Base-by-base conservation (phyloP, 2,113 vertebrate species). In the Tylochromis polylepis region DNA sequence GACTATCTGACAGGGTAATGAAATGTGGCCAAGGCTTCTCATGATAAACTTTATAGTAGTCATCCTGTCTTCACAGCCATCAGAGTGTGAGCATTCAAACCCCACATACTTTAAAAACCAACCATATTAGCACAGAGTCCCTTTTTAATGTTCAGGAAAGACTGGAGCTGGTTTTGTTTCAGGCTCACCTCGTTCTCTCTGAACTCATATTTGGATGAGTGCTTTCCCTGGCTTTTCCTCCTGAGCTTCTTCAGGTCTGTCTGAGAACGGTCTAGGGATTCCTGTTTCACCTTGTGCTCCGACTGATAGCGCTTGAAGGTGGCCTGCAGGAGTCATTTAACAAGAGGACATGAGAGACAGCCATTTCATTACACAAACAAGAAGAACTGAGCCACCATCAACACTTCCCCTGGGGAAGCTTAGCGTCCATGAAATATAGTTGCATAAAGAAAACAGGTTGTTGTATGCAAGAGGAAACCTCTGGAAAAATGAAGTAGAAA, bases 301-400 rank as follows among this genome's bases (percentile, higher is more conserved):
- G 96, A 96, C 94, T 99, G 98, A 92, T 99, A 99, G 86, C 97
- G 97, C 93, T 99, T 99, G 43, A 98, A 97, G 34, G 99, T 99
- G 78, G 98, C 99, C 99, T 99, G 91, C 14, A 92, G 93, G 12
- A 75, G 46, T 88, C 16, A 80, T 79, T 55, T 56, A 27, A 79
- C 46, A 34, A 22, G 29, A 5, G 79, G 6, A 49, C 15, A 36
- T 3, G 5, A 79, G 56, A 72, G 2, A 49, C 34, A 56, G 38
- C 14, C 46, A 22, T 34, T 81, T 82, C 11, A 51, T 10, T 14
- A 53, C 27, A 77, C 16, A 24, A 62, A 56, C 51, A 43, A 51
- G 72, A 51, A 31, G 46, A 77, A 51, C 70, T 20, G 20, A 77
- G 31, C 11, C 27, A 77, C 31, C 70, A 51, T 31, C 43, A 51